Conservation (phyloP, 2,113 vertebrate genomes). For the Pelecanus crispus region DNA sequence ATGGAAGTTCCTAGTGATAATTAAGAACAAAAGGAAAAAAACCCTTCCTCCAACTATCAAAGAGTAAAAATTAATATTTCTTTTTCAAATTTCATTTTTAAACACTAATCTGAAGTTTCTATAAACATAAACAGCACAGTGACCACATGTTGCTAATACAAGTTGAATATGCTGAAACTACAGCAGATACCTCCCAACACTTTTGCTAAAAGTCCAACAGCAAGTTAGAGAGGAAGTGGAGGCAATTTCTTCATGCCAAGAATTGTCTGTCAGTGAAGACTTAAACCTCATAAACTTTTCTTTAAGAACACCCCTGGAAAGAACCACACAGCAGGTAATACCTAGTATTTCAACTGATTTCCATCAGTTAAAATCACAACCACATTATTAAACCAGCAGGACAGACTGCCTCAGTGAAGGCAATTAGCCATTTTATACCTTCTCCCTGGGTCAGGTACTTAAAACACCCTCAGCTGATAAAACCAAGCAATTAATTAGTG, state of each 20-base stretch:
- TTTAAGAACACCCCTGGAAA: not conserved
- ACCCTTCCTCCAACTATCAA: not conserved
- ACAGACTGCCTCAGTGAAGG: not conserved
- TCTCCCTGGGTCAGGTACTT: not conserved
- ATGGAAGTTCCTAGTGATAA: not conserved
- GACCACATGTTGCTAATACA: not conserved
- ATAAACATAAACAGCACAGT: not conserved
- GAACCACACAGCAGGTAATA: not conserved
- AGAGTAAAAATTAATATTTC: not conserved
- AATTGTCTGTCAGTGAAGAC: not conserved
- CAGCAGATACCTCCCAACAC: not conserved
- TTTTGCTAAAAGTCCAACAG: not conserved
- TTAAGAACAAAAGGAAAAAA: not conserved
- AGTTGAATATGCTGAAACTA: not conserved
- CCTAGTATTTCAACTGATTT: not conserved
- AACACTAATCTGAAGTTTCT: not conserved
- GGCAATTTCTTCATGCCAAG: not conserved
- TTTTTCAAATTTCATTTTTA: not conserved
- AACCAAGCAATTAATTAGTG: not conserved
- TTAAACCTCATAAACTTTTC: not conserved
- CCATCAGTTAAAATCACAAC: not conserved
- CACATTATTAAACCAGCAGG: not conserved
- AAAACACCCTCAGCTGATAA: not conserved
- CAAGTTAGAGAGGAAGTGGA: not conserved
- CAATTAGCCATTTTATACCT: not conserved